Conservation (phyloP, 1,140 invertebrate species). For the Apis mellifera region Amel_HAv3.1 CM009934.2:9870501-9871000, state of each 20-base stretch:
- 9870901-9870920: constrained; percentile 42
- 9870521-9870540: constrained; percentile 27
- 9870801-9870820: no score
- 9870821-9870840: neutral
- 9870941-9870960: constrained; percentile 53
- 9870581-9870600: neutral
- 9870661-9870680: no score
- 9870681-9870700: no score
- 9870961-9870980: constrained; percentile 57
- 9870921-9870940: constrained; percentile 36
- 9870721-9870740: no score
- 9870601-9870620: neutral
- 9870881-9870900: neutral
- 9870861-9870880: neutral
- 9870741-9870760: no score
- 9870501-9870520: constrained; percentile 33
- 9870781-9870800: neutral
- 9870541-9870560: constrained; percentile 14
- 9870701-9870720: no score
- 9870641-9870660: no score
- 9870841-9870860: constrained; percentile 14
- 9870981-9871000: constrained; percentile 55
- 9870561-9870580: constrained; percentile 2
- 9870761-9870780: no score
- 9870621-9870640: no score